Conservation (phyloP, 1,140 invertebrate genomes). For the Drosophila nannoptera region DNA sequence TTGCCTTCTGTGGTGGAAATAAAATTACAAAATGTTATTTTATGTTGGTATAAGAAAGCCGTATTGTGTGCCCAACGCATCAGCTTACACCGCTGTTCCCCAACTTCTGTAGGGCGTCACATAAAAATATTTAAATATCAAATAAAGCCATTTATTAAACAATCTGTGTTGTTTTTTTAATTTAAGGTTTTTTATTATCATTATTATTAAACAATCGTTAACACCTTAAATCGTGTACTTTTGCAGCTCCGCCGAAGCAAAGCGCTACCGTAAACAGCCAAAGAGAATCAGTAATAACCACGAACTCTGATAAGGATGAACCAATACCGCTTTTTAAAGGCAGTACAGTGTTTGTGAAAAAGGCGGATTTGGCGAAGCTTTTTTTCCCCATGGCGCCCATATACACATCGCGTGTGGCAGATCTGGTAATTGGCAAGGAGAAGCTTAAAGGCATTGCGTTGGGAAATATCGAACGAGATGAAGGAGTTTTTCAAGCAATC, state of each 20-base stretch:
- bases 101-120: constrained; percentile 25
- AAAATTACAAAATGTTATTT: no score
- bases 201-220: neutral
- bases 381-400: constrained; percentile 57
- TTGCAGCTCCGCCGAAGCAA: constrained; percentile 15
- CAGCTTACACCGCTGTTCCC: constrained; percentile 5
- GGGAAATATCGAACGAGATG: constrained; percentile 23
- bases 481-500: constrained; percentile 54
- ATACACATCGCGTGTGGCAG: constrained; percentile 67
- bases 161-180: neutral
- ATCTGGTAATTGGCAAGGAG: constrained; percentile 71
- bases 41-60: no score
- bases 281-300: constrained; percentile 15
- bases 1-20: no score
- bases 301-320: constrained; percentile 18
- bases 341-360: constrained; percentile 57
- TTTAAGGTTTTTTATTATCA: neutral
- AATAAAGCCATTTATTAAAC: constrained; percentile 25
- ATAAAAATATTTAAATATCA: constrained; percentile 6
- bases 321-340: constrained; percentile 60
- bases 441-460: constrained; percentile 47
- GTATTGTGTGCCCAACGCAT: no score
- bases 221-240: neutral
- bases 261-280: neutral
- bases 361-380: constrained; percentile 50